Evolutionary conservation across 1,140 invertebrate genomes (phyloP).

Genomic region (Drosophila repletoides): DNA sequence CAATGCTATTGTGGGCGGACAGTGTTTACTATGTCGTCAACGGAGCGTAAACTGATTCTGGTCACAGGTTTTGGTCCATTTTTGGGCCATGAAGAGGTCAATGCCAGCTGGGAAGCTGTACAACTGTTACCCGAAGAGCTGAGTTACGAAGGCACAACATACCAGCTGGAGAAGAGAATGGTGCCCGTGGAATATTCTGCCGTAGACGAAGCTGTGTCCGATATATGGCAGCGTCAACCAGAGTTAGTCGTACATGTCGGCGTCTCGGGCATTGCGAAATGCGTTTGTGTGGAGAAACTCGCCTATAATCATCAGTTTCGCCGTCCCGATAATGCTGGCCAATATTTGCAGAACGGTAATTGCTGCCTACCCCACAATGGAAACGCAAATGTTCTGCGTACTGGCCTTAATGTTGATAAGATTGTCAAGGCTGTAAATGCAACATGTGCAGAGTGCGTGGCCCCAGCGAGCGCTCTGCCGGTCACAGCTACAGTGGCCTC

Average conservation of each 20-base stretch:
- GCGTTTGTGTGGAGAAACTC: constrained; percentile 84
- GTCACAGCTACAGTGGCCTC: constrained; percentile 31
- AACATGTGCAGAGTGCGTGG: constrained; percentile 49
- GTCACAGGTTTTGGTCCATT: constrained; percentile 90
- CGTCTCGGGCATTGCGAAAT: constrained; percentile 83
- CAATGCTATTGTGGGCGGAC: constrained; percentile 5
- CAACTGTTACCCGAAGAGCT: constrained; percentile 82
- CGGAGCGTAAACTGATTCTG: constrained; percentile 80
- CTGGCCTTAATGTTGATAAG: constrained; percentile 82
- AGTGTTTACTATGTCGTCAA: constrained; percentile 48
- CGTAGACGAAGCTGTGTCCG: constrained; percentile 84
- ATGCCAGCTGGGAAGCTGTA: constrained; percentile 89
- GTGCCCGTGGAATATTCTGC: constrained; percentile 86
- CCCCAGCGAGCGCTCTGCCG: constrained; percentile 2
- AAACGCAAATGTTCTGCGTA: constrained; percentile 68
- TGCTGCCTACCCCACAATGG: constrained; percentile 73
- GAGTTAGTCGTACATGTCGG: constrained; percentile 86
- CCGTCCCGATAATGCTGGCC: constrained; percentile 80
- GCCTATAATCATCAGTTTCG: constrained; percentile 84
- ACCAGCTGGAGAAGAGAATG: constrained; percentile 83
- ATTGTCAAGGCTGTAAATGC: constrained; percentile 80
- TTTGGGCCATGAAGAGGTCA: constrained; percentile 84
- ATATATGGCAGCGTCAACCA: constrained; percentile 86
- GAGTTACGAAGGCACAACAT: constrained; percentile 62
- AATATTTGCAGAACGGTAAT: constrained; percentile 67